These are phyloP conservation scores for Argyra leucocephala DNA, from an alignment of 2,888 invertebrate species.

Conservation along the genomic window DNA sequence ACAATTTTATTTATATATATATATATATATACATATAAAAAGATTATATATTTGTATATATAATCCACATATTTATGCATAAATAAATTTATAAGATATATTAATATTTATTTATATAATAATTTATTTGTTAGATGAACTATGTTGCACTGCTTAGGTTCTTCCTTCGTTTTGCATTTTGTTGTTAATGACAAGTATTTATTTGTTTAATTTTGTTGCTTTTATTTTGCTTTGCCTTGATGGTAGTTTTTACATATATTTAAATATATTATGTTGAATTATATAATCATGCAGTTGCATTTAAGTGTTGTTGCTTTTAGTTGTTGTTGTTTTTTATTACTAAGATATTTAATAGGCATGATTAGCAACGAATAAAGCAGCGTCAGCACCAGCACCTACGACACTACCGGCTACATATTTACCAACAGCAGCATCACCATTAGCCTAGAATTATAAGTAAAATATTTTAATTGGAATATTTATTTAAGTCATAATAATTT, in stretches of 20 bases:
- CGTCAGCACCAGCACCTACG: conserved; percentile 73
- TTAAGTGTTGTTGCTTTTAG: not conserved
- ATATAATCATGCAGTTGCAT: not conserved
- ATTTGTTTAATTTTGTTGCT: too few species aligned
- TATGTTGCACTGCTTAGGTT: conserved; percentile 5
- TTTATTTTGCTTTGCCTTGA: not conserved
- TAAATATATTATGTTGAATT: not conserved
- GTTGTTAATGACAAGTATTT: not conserved
- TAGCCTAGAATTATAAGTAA: conserved; percentile 66
- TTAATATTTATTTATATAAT: not conserved
- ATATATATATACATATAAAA: not conserved
- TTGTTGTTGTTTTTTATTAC: not conserved
- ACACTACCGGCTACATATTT: conserved; percentile 84
- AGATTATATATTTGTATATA: not conserved
- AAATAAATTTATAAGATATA: not conserved
- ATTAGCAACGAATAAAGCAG: conserved; percentile 87
- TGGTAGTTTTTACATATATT: not conserved
- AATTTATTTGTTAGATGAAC: not conserved
- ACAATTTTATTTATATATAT: not conserved
- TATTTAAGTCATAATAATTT: too few species aligned
- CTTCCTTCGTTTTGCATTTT: too few species aligned
- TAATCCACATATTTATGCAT: not conserved
- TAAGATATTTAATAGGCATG: conserved; percentile 73
- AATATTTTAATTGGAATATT: too few species aligned
- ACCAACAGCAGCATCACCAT: conserved; percentile 82